Evolutionary conservation across 2,113 vertebrate genomes (phyloP).

Genomic region (Pelvicachromis taeniatus): DNA sequence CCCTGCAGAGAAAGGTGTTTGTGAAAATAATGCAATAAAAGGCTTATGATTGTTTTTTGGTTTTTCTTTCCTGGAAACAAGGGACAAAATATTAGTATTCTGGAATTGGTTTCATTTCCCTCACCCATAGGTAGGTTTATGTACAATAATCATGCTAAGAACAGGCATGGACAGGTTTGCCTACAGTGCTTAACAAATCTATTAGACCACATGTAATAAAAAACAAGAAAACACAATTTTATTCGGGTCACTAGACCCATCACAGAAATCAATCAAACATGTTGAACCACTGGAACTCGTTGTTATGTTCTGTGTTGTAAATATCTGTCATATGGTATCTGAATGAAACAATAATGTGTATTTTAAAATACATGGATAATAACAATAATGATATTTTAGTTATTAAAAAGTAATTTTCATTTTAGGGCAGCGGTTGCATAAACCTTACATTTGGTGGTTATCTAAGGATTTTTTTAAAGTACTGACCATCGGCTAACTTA

Average conservation of each 20-base stretch:
- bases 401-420: background rate
- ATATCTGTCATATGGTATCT: background rate
- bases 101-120: background rate
- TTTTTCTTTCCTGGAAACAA: background rate
- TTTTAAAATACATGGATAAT: background rate
- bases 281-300: background rate
- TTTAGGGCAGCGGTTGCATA: too few species aligned
- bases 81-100: background rate
- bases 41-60: background rate
- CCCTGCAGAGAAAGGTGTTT: background rate
- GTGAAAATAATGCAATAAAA: background rate
- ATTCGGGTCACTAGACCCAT: fast-evolving
- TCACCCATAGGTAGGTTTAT: background rate
- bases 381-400: background rate
- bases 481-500: background rate
- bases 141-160: background rate
- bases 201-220: background rate
- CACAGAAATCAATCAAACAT: background rate
- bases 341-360: background rate
- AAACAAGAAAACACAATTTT: background rate
- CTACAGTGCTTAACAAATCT: background rate
- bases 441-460: too few species aligned
- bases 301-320: background rate
- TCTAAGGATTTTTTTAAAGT: fast-evolving
- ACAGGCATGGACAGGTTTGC: fast-evolving